Evolutionary conservation across 2,113 vertebrate species (phyloP).

Genomic region (Platysteira castanea): DNA sequence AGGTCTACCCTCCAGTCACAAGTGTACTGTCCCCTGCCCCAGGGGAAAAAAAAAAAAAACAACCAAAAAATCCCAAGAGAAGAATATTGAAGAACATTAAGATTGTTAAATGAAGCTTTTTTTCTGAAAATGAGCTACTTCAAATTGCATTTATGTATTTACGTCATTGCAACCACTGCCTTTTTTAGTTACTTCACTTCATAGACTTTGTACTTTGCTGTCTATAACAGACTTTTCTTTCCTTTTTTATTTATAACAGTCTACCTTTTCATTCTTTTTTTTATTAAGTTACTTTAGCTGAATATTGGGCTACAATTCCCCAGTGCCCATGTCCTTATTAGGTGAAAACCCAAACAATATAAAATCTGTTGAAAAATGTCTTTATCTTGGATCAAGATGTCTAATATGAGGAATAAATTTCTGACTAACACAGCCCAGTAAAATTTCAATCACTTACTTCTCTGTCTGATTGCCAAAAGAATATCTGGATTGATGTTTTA

Average conservation of each 20-base stretch:
- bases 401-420: neutral
- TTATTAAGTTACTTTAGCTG: neutral
- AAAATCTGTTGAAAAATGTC: accelerated
- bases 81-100: neutral
- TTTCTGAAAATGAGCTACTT: neutral
- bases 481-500: neutral
- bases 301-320: neutral
- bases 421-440: neutral
- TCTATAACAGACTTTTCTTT: neutral
- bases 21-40: neutral
- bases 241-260: neutral
- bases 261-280: neutral
- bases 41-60: accelerated
- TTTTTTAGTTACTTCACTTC: neutral
- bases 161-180: neutral
- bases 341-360: neutral
- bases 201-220: neutral
- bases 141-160: neutral
- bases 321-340: neutral
- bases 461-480: neutral
- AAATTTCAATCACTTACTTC: neutral
- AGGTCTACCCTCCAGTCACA: neutral
- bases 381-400: neutral
- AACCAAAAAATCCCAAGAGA: accelerated
- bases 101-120: neutral